Evolutionary conservation across 2,888 invertebrate species (phyloP), one percentile per base, ranked within the genome.

Genomic region (Parnassius apollo): DNA sequence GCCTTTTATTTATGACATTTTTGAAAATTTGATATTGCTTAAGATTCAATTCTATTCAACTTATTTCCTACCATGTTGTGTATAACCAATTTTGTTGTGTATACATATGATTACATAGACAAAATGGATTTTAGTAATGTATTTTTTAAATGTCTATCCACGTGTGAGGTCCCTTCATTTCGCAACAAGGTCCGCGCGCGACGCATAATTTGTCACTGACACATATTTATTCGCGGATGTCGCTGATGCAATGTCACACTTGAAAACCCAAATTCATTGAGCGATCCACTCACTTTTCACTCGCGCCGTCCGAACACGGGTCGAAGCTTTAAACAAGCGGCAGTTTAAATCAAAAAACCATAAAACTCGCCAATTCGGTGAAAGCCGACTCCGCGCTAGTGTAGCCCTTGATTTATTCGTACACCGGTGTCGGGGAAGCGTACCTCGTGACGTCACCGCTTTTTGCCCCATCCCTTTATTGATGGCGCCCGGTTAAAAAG

Each of bases 401-500:
- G 77, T 67, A 77, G 74, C 85, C 66, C 73, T 82, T 89, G 91
- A 91, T 91, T 91, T 91, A 91, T 88, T 79, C 82, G 80, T 77
- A 76, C 78, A 77, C 83, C 85, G 81, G 81, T 84, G 87, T 82
- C 85, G 84, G 85, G 88, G 84, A 83, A 89, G 86, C 87, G 87
- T 83, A 86, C 83, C 88, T 85, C 80, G 85, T 88, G 91, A 90
- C 90, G 91, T 89, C 88, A 87, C 81, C 73, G 83, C 78, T 82
- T 88, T 88, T 80, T 79, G 73, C 69, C 64, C 71, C 72, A 71
- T 78, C 77, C 80, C 87, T 88, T 90, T 89, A 90, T 90, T 88
- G 89, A 90, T 88, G 89, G 87, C 82, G 83, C 78, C 80, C 81
- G 83, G 86, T 85, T 86, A 87, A 89, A 89, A 86, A 85, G 85